A percentile compares a stretch with the other conserved stretches of the same genome.
These are phyloP conservation scores for Drosophila pachea DNA, from an alignment of 1,140 invertebrate species.

Conservation along the genomic window DNA sequence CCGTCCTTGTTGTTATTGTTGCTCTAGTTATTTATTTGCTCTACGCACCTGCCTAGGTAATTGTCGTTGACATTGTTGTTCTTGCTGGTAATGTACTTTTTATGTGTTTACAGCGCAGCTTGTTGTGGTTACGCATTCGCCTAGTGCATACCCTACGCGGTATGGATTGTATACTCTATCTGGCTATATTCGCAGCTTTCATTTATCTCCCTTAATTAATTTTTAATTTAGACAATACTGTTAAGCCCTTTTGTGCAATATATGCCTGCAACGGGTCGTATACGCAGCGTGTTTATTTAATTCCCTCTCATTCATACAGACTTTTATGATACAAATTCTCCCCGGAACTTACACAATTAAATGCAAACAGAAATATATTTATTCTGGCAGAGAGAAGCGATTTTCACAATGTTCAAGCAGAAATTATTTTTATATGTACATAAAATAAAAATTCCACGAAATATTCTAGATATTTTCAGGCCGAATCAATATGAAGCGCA, in stretches of 20 bases:
- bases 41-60: slow-evolving; percentile 36
- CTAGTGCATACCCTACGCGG: slow-evolving; percentile 8
- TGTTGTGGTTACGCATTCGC: slow-evolving; percentile 22
- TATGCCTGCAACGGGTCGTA: slow-evolving; percentile 6
- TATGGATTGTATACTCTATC: slow-evolving; percentile 6
- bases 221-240: slow-evolving; percentile 28
- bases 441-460: no score
- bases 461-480: no score
- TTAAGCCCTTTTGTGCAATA: slow-evolving; percentile 16
- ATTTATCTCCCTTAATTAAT: slow-evolving; percentile 29
- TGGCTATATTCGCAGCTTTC: slow-evolving; percentile 1
- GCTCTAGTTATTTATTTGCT: slow-evolving; percentile 29
- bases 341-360: background rate
- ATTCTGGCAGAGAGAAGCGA: no score
- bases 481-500: no score
- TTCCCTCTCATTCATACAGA: slow-evolving; percentile 1
- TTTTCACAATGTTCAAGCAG: no score
- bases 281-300: slow-evolving; percentile 20
- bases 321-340: slow-evolving; percentile 8
- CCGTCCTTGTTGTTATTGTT: slow-evolving; percentile 22
- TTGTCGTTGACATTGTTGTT: slow-evolving; percentile 35
- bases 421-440: no score
- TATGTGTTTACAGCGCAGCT: slow-evolving; percentile 8
- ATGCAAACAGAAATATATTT: background rate
- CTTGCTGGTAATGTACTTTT: slow-evolving; percentile 18